A percentile compares a stretch with the other conserved stretches of the same genome.
phyloP scores from a whole-genome alignment of 2,797 vertebrate genomes.

The Acanthurus tractus region DNA sequence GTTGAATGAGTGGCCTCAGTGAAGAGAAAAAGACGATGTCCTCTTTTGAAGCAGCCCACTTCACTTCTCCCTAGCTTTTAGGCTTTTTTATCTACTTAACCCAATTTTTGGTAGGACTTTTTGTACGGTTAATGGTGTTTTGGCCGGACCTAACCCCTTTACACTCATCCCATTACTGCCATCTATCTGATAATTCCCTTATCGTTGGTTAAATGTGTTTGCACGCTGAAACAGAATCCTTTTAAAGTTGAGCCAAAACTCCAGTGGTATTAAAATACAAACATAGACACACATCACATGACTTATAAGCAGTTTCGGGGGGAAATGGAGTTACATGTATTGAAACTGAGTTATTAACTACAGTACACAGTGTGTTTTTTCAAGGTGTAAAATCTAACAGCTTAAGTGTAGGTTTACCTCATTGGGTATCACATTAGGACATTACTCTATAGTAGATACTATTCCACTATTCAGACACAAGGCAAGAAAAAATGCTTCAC shows the following conservation, averaged over 20 bases:
- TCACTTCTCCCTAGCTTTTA: slow-evolving; percentile 39
- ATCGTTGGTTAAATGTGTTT: slow-evolving; percentile 48
- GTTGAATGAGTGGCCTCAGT: slow-evolving; percentile 20
- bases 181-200: slow-evolving; percentile 52
- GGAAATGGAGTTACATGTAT: background rate
- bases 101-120: slow-evolving; percentile 42
- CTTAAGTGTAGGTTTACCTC: background rate
- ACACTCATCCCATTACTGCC: slow-evolving; percentile 38
- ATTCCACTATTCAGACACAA: too few species aligned
- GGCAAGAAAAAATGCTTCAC: too few species aligned
- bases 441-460: too few species aligned
- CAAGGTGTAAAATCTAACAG: background rate
- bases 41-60: slow-evolving; percentile 34
- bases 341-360: background rate
- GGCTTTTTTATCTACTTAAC: slow-evolving; percentile 36
- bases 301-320: background rate
- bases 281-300: background rate
- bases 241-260: slow-evolving; percentile 13
- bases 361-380: background rate
- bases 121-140: slow-evolving; percentile 42
- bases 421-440: background rate
- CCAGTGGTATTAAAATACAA: background rate
- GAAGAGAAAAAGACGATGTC: slow-evolving; percentile 35
- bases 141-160: slow-evolving; percentile 32
- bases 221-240: background rate